A percentile compares a stretch with the other conserved stretches of the same genome.
phyloP scores from a whole-genome alignment of 2,888 invertebrate genomes.

The Agrotis segetum region DNA sequence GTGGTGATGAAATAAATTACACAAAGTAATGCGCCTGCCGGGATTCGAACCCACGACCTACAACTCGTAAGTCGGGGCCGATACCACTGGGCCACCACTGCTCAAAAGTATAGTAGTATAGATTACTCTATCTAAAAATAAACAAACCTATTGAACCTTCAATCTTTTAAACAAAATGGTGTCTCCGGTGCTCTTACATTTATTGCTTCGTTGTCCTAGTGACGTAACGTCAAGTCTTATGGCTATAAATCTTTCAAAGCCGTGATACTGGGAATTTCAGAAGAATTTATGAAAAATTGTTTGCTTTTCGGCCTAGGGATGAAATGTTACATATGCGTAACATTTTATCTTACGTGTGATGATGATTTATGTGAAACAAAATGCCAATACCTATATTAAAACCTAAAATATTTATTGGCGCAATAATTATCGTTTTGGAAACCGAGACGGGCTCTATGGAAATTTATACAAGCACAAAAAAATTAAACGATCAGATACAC shows the following conservation, averaged over 20 bases:
- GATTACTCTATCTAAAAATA: conserved; percentile 19
- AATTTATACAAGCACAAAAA: too few relatives aligned
- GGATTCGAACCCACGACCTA: too few relatives aligned
- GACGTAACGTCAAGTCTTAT: conserved; percentile 43
- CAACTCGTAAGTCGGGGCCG: too few relatives aligned
- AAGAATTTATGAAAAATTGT: conserved; percentile 23
- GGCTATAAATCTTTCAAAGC: conserved; percentile 50
- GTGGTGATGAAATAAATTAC: too few relatives aligned
- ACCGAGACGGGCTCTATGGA: too few relatives aligned
- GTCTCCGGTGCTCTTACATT: conserved; percentile 42
- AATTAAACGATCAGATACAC: too few relatives aligned
- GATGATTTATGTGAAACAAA: background rate
- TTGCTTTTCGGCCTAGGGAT: conserved; percentile 4
- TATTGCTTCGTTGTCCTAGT: conserved; percentile 31
- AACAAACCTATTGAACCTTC: conserved; percentile 20
- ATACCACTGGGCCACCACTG: too few relatives aligned
- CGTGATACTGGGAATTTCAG: conserved; percentile 4
- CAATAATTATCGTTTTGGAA: too few relatives aligned
- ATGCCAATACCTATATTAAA: too few relatives aligned
- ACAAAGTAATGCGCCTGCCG: too few relatives aligned
- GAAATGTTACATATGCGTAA: background rate
- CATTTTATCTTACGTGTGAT: background rate
- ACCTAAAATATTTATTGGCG: too few relatives aligned
- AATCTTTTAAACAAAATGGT: conserved; percentile 45
- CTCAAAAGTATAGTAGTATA: too few relatives aligned